Evolutionary conservation across 2,888 invertebrate species (phyloP).

Genomic region (Eremobia ochroleuca): DNA sequence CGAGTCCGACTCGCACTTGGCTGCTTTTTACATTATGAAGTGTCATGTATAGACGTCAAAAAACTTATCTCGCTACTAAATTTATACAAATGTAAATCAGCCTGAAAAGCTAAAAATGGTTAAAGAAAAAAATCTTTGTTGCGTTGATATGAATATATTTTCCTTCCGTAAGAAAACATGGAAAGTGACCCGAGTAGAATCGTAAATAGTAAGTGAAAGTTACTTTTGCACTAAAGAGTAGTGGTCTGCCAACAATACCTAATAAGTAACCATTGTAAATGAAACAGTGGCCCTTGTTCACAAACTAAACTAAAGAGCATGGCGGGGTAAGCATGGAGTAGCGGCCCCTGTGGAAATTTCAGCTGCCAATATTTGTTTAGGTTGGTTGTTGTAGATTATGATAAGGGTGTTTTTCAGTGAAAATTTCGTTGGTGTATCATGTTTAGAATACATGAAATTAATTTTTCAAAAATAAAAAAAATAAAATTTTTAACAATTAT

Average conservation of each 20-base stretch:
- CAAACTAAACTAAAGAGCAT: too few species aligned
- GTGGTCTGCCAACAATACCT: not conserved
- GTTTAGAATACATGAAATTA: too few species aligned
- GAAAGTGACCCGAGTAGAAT: conserved; percentile 35
- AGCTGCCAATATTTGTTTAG: too few species aligned
- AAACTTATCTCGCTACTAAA: not conserved
- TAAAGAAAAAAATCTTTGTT: not conserved
- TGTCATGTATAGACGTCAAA: not conserved
- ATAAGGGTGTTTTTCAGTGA: too few species aligned
- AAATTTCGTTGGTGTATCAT: too few species aligned
- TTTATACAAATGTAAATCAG: not conserved
- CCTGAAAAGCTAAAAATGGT: not conserved
- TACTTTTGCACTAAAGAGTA: conserved; percentile 4
- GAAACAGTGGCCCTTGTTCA: too few species aligned
- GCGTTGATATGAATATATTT: not conserved
- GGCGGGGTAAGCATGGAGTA: too few species aligned
- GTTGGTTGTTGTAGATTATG: too few species aligned
- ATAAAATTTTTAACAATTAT: too few species aligned
- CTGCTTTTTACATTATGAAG: not conserved
- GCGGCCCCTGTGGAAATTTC: too few species aligned
- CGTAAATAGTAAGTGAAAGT: conserved; percentile 37
- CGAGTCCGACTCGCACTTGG: not conserved
- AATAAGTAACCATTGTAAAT: not conserved
- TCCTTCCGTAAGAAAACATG: conserved; percentile 8
- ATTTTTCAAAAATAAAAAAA: too few species aligned